A percentile compares a stretch with the other conserved stretches of the same genome.
Conservation (phyloP, 2,888 invertebrate genomes). For the Drosophila barbarae region DNA sequence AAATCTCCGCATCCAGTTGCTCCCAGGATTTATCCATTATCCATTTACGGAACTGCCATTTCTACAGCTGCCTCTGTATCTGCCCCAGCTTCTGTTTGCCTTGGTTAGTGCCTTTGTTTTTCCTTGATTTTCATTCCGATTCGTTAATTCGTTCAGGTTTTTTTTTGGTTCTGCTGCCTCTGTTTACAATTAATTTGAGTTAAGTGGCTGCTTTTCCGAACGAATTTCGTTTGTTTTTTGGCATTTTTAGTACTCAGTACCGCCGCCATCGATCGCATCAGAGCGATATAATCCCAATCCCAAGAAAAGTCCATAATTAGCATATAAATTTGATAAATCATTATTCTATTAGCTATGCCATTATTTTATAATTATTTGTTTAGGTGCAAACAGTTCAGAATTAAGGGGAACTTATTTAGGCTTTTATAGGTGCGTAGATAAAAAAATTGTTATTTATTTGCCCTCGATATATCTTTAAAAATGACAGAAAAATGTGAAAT, state of each 20-base stretch:
- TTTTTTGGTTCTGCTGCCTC: conserved; percentile 45
- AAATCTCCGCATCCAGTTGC: conserved; percentile 63
- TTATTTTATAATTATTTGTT: conserved; percentile 32
- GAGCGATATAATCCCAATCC: not conserved
- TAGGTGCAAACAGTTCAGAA: conserved; percentile 14
- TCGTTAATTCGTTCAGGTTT: conserved; percentile 6
- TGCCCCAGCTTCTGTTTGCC: not conserved
- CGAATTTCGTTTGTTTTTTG: conserved; percentile 33
- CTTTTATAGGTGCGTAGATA: conserved; percentile 2
- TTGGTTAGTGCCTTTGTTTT: conserved; percentile 6
- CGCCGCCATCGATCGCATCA: conserved; percentile 1
- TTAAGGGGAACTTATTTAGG: not conserved
- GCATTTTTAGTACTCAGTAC: conserved; percentile 12
- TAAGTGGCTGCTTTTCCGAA: conserved; percentile 47
- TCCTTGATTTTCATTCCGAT: conserved; percentile 23
- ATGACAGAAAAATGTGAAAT: not conserved
- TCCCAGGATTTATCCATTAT: conserved; percentile 55
- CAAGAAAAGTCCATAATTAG: conserved; percentile 41
- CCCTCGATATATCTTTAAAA: not conserved
- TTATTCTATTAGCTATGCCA: conserved; percentile 36
- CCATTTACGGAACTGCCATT: conserved; percentile 34
- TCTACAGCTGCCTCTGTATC: not conserved
- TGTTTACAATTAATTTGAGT: conserved; percentile 67
- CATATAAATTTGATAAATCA: conserved; percentile 36
- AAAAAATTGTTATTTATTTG: not conserved